Base-by-base conservation (phyloP, 2,797 vertebrate species). In the Macroramphosus scolopax region DNA sequence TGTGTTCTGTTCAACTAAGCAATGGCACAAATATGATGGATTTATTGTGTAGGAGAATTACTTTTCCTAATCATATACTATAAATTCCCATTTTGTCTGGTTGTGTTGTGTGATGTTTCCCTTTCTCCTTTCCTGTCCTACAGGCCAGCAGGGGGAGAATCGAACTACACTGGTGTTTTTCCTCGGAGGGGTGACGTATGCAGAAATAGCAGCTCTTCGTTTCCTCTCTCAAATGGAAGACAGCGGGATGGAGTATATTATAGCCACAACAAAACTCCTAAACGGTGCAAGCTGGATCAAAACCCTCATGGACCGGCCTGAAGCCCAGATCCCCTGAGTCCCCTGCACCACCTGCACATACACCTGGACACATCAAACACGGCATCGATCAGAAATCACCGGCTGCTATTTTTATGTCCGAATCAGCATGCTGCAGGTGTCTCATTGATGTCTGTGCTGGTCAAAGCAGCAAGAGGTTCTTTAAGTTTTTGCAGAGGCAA, bases 211-310 rank as follows among this genome's bases (percentile, higher is more conserved):
- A 0, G 96, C 97, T 0, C 90, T 98, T 22, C 88, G 96, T 1
- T 99, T 99, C 49, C 92, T 98, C 33, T 98, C 96, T 15, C 96
- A 99, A 41, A 91, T 97, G 92, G 97, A 99, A 64, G 97, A 99
- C 11, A 92, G 95, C 4, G 94, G 95, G 39, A 98, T 94, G 5
- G 97, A 99, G 46, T 99, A 99, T 0, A 89, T 99, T 3, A 94
- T 99, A 39, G 95, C 94, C 28, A 95, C 96, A 9, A 99, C 97
- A 1, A 99, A 99, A 69, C 92, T 99, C 1, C 88, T 98, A 58
- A 99, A 95, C 0, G 97, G 97, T 6, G 93, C 91, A 30, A 96
- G 87, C 13, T 99, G 96, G 95, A 80, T 98, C 54, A 94, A 95
- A 70, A 95, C 95, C 15, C 77, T 99, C 44, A 96, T 95, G 95